Evolutionary conservation across 2,797 vertebrate species (phyloP).

Genomic region (Lutra lutra): DNA sequence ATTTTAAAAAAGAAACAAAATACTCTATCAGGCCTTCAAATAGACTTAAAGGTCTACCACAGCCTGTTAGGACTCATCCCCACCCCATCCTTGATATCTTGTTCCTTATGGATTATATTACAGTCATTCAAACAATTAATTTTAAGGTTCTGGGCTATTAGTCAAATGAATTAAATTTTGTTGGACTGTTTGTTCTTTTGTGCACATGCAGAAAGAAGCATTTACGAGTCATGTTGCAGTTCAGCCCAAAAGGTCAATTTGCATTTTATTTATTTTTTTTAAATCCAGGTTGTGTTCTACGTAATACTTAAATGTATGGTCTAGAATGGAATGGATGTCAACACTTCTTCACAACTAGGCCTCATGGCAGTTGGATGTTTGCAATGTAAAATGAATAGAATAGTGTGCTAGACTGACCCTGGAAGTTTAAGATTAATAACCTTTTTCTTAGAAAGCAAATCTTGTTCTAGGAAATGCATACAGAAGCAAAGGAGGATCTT

Average conservation of each 20-base stretch:
- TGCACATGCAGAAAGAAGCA: not conserved
- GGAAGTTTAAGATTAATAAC: not conserved
- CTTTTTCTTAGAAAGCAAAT: not conserved
- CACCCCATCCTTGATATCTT: not conserved
- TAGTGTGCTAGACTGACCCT: not conserved
- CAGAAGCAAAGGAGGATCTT: not conserved
- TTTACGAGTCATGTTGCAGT: not conserved
- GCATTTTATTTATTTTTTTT: slow-evolving; percentile 8
- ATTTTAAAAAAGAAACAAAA: not conserved
- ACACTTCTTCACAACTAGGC: not conserved
- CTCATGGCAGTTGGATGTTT: not conserved
- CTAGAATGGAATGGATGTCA: not conserved
- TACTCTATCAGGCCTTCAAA: not conserved
- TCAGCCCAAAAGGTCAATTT: not conserved
- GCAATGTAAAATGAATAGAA: slow-evolving; percentile 3
- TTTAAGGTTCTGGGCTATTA: slow-evolving; percentile 40
- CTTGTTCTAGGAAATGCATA: not conserved
- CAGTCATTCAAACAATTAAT: slow-evolving; percentile 4
- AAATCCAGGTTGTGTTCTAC: not conserved
- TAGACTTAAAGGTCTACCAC: not conserved
- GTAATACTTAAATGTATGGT: not conserved
- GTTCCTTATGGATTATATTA: not conserved
- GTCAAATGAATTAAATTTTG: slow-evolving; percentile 27
- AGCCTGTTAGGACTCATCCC: not conserved
- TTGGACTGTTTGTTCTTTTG: not conserved